Conservation (phyloP, 2,113 vertebrate species). For the Neofelis nebulosa region DNA sequence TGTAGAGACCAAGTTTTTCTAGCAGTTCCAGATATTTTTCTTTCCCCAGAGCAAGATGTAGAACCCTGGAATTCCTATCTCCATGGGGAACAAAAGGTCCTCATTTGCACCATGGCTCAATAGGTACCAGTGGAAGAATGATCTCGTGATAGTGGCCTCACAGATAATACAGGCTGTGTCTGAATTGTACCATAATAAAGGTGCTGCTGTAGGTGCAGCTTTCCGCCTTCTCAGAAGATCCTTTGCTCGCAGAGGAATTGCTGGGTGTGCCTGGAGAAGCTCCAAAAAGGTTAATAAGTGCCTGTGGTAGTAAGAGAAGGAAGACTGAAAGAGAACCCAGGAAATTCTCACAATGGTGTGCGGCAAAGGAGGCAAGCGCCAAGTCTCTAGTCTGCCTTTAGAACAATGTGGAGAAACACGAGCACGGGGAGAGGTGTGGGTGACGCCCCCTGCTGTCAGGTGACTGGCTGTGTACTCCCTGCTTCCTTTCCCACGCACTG, state of each 20-base stretch:
- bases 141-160: slow-evolving; percentile 51
- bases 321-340: slow-evolving; percentile 70
- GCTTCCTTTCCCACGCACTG: not conserved
- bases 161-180: slow-evolving; percentile 46
- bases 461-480: not conserved
- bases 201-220: slow-evolving; percentile 44
- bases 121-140: slow-evolving; percentile 18
- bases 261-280: slow-evolving; percentile 67
- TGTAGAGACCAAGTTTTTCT: slow-evolving; percentile 7
- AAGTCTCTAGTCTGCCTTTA: slow-evolving; percentile 44
- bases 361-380: slow-evolving; percentile 47
- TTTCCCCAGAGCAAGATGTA: not conserved
- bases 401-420: slow-evolving; percentile 53
- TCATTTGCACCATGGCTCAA: slow-evolving; percentile 31
- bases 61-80: not conserved
- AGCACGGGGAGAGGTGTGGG: not conserved
- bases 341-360: slow-evolving; percentile 59
- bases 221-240: slow-evolving; percentile 66
- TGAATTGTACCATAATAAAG: slow-evolving; percentile 62
- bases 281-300: slow-evolving; percentile 72
- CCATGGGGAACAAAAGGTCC: not conserved
- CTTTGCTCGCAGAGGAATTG: slow-evolving; percentile 61
- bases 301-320: slow-evolving; percentile 51
- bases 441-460: slow-evolving; percentile 17
- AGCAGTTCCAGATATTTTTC: slow-evolving; percentile 45